phyloP scores from a whole-genome alignment of 2,888 invertebrate genomes.

The Chymomyza procnemis region DNA sequence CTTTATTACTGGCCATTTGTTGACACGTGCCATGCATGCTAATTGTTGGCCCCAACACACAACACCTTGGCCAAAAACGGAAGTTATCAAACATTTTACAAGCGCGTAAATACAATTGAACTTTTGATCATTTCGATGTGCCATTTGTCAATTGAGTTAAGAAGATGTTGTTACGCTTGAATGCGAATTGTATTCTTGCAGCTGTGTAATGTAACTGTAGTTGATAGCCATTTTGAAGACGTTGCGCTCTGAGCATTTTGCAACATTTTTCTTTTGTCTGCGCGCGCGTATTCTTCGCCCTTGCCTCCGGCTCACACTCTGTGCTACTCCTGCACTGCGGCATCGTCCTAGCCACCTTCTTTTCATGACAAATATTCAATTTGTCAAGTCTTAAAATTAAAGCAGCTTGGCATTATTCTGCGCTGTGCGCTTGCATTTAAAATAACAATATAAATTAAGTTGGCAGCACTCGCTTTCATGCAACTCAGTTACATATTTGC shows the following conservation, averaged over 20 bases:
- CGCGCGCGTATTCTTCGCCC: too few species aligned
- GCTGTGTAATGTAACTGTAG: background rate
- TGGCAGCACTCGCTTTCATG: slow-evolving; percentile 51
- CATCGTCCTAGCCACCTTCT: background rate
- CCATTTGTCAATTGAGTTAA: background rate
- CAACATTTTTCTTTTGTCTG: background rate
- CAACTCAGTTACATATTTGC: background rate
- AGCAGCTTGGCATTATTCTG: slow-evolving; percentile 29
- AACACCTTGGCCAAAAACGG: slow-evolving; percentile 10
- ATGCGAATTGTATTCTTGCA: background rate
- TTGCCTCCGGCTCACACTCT: background rate
- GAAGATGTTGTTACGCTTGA: too few species aligned
- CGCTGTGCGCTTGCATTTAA: slow-evolving; percentile 19
- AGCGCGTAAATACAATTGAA: background rate
- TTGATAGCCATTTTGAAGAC: background rate
- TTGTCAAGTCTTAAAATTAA: slow-evolving; percentile 64
- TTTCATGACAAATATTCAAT: slow-evolving; percentile 54
- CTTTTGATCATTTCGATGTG: slow-evolving; percentile 1
- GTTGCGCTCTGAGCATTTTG: background rate
- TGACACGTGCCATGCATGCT: slow-evolving; percentile 56
- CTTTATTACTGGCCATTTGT: slow-evolving; percentile 49
- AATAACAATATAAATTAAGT: slow-evolving; percentile 64
- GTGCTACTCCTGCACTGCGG: background rate
- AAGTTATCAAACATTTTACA: slow-evolving; percentile 10
- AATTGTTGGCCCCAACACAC: slow-evolving; percentile 38